These are phyloP conservation scores for Limulus polyphemus DNA, from an alignment of 2,888 invertebrate genomes.

Conservation along the genomic window DNA sequence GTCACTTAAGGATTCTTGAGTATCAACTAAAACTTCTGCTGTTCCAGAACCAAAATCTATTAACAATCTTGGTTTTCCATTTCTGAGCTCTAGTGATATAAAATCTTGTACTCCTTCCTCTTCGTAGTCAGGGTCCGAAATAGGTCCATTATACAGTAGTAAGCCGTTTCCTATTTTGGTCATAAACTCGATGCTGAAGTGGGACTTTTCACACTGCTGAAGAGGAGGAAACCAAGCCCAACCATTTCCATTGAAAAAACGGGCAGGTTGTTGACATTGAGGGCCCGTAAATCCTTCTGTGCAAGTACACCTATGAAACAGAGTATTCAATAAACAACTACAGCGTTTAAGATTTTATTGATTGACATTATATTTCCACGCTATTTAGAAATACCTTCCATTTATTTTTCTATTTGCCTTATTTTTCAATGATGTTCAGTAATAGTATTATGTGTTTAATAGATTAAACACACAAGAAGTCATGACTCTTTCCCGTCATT, in stretches of 20 bases:
- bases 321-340: constrained; percentile 1
- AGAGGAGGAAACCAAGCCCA: constrained; percentile 86
- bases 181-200: constrained; percentile 64
- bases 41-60: constrained; percentile 81
- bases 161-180: constrained; percentile 64
- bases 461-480: no score
- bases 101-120: constrained; percentile 50
- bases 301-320: constrained; percentile 54
- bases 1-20: constrained; percentile 56
- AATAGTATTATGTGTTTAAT: no score
- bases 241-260: constrained; percentile 74
- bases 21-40: constrained; percentile 52
- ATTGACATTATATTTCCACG: no score
- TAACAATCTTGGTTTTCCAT: constrained; percentile 61
- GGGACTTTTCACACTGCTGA: constrained; percentile 70
- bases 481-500: no score
- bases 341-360: neutral
- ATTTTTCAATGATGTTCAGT: no score
- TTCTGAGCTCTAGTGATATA: constrained; percentile 69
- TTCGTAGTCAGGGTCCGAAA: constrained; percentile 19
- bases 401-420: neutral
- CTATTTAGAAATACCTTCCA: constrained; percentile 37
- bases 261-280: constrained; percentile 73
- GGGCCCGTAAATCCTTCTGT: constrained; percentile 66
- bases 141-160: constrained; percentile 81